phyloP scores from a whole-genome alignment of 2,888 invertebrate genomes.

The Autographa gamma region DNA sequence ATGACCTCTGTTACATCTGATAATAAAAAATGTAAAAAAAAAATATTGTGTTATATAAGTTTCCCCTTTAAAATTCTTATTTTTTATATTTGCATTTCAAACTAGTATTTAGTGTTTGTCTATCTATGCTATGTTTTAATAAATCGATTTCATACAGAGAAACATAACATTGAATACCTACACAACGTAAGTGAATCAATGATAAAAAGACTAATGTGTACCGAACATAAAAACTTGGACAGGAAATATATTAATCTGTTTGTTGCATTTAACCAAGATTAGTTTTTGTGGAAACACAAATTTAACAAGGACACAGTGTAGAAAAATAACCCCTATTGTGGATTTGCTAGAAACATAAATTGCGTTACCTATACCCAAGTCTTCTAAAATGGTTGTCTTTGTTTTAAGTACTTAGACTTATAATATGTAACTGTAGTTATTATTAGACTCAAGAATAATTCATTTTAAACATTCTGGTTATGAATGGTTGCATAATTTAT shows the following conservation, averaged over 20 bases:
- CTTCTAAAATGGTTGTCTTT: conserved; percentile 54
- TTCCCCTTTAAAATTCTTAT: conserved; percentile 26
- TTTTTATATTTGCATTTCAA: conserved; percentile 35
- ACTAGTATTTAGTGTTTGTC: conserved; percentile 38
- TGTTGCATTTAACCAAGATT: conserved; percentile 19
- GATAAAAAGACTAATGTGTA: background rate
- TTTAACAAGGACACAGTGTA: conserved; percentile 42
- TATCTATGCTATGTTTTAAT: conserved; percentile 45
- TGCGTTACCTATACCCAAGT: conserved; percentile 35
- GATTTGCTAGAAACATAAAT: conserved; percentile 9
- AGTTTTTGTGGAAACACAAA: conserved; percentile 28
- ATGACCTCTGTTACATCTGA: background rate
- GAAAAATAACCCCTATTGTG: conserved; percentile 20
- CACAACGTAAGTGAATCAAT: conserved; percentile 22
- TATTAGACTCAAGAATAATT: conserved; percentile 37
- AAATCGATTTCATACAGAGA: conserved; percentile 30
- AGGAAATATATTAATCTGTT: conserved; percentile 15
- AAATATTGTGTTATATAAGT: conserved; percentile 31
- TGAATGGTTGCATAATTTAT: conserved; percentile 46
- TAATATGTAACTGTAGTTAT: conserved; percentile 45
- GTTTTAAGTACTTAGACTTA: conserved; percentile 54
- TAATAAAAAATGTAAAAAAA: conserved; percentile 13
- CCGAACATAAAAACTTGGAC: conserved; percentile 14
- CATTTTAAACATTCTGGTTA: conserved; percentile 32
- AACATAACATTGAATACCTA: conserved; percentile 21